A percentile compares a stretch with the other conserved stretches of the same genome.
phyloP scores from a whole-genome alignment of 2,113 vertebrate species.

The Trogon melanurus region DNA sequence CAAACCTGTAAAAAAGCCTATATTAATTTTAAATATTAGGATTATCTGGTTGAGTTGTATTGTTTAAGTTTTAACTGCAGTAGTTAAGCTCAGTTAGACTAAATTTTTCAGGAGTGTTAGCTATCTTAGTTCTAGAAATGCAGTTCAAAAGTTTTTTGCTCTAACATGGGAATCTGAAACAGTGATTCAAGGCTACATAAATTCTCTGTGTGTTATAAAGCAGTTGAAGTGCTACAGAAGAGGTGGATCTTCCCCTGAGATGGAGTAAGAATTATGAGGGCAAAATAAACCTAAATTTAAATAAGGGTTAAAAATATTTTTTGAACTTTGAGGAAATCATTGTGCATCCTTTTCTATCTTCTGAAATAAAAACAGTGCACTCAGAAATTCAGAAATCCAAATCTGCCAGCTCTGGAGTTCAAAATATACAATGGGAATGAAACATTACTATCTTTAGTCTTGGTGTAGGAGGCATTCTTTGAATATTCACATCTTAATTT shows the following conservation, averaged over 20 bases:
- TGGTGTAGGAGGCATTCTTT: slow-evolving; percentile 54
- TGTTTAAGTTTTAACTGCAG: background rate
- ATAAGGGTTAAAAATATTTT: slow-evolving; percentile 22
- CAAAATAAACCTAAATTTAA: background rate
- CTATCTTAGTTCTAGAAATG: background rate
- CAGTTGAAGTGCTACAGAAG: background rate
- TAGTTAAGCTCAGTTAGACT: background rate
- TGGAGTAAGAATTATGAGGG: background rate
- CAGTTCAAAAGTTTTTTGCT: background rate
- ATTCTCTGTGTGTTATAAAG: background rate
- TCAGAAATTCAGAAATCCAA: slow-evolving; percentile 16
- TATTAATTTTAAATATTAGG: background rate
- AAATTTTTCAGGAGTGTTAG: background rate
- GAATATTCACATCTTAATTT: slow-evolving; percentile 52
- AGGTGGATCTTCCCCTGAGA: background rate
- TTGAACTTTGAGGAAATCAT: slow-evolving; percentile 1
- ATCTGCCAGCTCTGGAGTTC: slow-evolving; percentile 27
- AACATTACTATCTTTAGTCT: slow-evolving; percentile 49
- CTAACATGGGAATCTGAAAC: background rate
- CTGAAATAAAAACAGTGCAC: background rate
- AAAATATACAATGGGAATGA: slow-evolving; percentile 46
- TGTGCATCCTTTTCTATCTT: background rate
- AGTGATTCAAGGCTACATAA: background rate
- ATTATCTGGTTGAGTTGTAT: background rate
- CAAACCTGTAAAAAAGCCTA: background rate